These are phyloP conservation scores for Drosophila baimaii DNA, from an alignment of 1,140 invertebrate genomes.

Conservation along the genomic window DNA sequence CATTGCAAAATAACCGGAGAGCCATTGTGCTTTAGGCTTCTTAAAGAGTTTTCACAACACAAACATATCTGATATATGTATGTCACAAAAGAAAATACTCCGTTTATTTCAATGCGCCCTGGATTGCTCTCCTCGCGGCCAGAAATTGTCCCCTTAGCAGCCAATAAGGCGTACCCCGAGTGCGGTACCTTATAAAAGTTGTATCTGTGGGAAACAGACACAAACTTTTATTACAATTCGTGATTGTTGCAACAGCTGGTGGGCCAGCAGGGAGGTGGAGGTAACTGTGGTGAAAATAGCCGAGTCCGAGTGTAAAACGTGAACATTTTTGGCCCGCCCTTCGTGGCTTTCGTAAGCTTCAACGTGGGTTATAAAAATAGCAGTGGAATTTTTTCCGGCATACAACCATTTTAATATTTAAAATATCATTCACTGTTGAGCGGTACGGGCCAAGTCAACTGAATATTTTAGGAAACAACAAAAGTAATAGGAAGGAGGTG, in stretches of 20 bases:
- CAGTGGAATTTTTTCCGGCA: conserved; percentile 23
- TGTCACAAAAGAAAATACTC: not conserved
- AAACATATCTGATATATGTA: no score
- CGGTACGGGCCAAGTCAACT: conserved; percentile 18
- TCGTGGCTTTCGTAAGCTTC: conserved; percentile 14
- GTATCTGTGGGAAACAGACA: conserved; percentile 29
- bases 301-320: conserved; percentile 34
- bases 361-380: conserved; percentile 19
- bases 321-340: conserved; percentile 22
- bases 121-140: conserved; percentile 21
- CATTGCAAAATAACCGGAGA: conserved; percentile 33
- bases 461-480: conserved; percentile 50
- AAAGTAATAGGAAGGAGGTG: conserved; percentile 33
- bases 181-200: conserved; percentile 26
- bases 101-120: not conserved
- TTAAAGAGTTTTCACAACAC: no score
- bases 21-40: no score
- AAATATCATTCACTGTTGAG: conserved; percentile 58
- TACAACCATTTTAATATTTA: conserved; percentile 71
- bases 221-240: conserved; percentile 62
- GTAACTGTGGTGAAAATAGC: conserved; percentile 62
- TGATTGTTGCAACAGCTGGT: conserved; percentile 61
- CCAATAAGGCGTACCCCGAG: conserved; percentile 53
- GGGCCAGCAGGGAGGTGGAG: conserved; percentile 9
- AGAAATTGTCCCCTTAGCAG: conserved; percentile 62